Base-by-base conservation (phyloP, 2,888 invertebrate genomes). In the Pachydiplax longipennis region DNA sequence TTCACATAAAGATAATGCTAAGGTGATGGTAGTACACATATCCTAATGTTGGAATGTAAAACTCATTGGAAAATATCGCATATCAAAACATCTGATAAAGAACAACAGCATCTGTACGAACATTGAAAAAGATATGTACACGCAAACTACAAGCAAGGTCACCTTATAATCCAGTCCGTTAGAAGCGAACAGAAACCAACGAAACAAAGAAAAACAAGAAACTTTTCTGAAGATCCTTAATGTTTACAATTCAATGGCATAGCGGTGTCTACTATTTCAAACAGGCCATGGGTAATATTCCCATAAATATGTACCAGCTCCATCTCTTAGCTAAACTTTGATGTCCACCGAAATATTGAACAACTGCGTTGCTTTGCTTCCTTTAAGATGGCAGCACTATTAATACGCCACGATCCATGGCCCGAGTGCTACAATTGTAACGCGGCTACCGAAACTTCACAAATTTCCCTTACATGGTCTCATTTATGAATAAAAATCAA, bases 241-340 rank as follows among this genome's bases (percentile, higher is more conserved):
- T 22, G 65, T 87, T 87, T 40, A 25, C 87, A 61, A 87, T 40
- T 37, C 61, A 61, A 65, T 13, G 37, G 61, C 18, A 48, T 61
- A 65, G 37, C 61, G 87, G 87, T 61, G 37, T 37, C 87, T 73
- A 87, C 87, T 58, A 87, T 87, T 87, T 87, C 53, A 87, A 87
- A 87, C 87, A 87, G 61, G 61, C 61, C 87, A 61, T 73, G 87
- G 87, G 87, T 87, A 87, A 61, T 87, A 87, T 87, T 61, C 87
- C 61, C 87, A 65, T 87, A 87, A 87, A 87, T 87, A 87, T 87
- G 87, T 87, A 40, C 87, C 87, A 83, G 91, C 91, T 91, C 91
- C 91, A 91, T 91, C 91, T 91, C 91, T 91, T 90, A 90, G 90
- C 90, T 90, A 91, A 91, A 91, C 91, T 61, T 61, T 91, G 91